Evolutionary conservation across 2,888 invertebrate species (phyloP).

Genomic region (Ctena decussata): DNA sequence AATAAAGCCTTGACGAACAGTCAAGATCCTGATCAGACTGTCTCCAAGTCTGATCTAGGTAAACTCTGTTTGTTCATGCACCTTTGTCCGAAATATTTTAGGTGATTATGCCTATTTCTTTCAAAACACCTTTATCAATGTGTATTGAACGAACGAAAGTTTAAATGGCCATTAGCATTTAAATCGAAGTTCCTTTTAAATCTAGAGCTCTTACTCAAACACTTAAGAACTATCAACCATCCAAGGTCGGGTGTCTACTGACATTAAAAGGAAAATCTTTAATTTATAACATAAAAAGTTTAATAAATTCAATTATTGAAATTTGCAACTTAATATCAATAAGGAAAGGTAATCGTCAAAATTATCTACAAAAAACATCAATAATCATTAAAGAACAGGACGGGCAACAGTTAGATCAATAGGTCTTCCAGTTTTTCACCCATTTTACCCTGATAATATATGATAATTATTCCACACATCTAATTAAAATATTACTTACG

Average conservation of each 20-base stretch:
- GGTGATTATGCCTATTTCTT: too few relatives aligned
- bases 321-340: not conserved
- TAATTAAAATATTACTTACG: conserved; percentile 45
- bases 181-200: not conserved
- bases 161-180: conserved; percentile 4
- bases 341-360: not conserved
- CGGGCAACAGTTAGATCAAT: not conserved
- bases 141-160: too few relatives aligned
- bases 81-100: too few relatives aligned
- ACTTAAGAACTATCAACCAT: not conserved
- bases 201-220: too few relatives aligned
- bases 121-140: too few relatives aligned
- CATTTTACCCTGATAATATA: not conserved
- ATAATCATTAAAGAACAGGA: not conserved
- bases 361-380: not conserved
- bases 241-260: not conserved
- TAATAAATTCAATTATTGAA: not conserved
- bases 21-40: too few relatives aligned
- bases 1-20: too few relatives aligned
- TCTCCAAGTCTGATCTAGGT: too few relatives aligned
- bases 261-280: not conserved
- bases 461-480: not conserved
- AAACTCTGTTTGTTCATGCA: too few relatives aligned
- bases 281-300: not conserved
- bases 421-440: not conserved